Conservation (phyloP, 2,113 vertebrate genomes). For the Anhinga anhinga region DNA sequence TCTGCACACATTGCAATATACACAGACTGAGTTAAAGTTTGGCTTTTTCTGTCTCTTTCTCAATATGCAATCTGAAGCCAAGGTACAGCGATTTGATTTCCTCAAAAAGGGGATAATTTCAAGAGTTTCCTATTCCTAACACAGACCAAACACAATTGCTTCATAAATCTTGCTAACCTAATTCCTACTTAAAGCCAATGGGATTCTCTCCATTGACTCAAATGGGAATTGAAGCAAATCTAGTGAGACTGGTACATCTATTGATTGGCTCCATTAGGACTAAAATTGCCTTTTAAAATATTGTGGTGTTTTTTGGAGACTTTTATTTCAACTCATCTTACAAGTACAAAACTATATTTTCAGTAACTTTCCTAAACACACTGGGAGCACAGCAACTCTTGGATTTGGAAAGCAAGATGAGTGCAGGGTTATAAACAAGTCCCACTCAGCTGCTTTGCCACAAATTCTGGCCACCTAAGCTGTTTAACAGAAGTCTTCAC, state of each 20-base stretch:
- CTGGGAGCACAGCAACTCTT: background rate
- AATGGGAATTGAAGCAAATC: conserved; percentile 25
- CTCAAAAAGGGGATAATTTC: background rate
- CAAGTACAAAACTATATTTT: background rate
- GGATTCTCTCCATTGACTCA: conserved; percentile 24
- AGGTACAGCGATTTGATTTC: background rate
- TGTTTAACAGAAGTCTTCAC: background rate
- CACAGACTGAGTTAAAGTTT: background rate
- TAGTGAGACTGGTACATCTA: conserved; percentile 28
- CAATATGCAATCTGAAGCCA: background rate
- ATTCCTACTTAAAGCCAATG: conserved; percentile 12
- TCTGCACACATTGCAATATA: background rate
- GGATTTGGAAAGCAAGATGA: background rate
- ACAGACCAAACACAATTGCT: background rate
- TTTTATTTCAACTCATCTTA: background rate
- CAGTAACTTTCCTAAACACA: background rate
- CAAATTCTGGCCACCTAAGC: background rate
- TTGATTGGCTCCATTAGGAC: background rate
- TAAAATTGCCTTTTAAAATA: conserved; percentile 32
- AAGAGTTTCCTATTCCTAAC: background rate
- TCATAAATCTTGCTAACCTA: conserved; percentile 34
- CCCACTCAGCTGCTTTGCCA: background rate
- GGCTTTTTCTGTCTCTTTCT: background rate
- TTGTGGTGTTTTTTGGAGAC: background rate
- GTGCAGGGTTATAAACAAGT: background rate